Evolutionary conservation across 2,888 invertebrate species (phyloP).

Genomic region (Apodemia zela): DNA sequence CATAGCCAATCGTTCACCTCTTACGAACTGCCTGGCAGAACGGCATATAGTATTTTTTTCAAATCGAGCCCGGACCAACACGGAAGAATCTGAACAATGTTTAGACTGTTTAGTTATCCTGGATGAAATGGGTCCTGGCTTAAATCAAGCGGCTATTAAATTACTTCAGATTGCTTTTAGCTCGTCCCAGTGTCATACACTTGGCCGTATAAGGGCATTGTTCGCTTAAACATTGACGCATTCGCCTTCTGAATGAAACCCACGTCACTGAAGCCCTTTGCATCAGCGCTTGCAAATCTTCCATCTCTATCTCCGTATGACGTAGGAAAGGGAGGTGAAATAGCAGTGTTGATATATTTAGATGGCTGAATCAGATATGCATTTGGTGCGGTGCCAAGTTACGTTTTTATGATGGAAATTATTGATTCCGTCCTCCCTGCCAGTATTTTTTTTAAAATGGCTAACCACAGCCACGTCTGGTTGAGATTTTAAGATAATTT

Average conservation of each 20-base stretch:
- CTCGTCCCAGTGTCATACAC: not conserved
- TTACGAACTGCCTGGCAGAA: too few relatives aligned
- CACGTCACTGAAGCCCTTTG: slow-evolving; percentile 4
- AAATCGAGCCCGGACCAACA: too few relatives aligned
- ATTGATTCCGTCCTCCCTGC: slow-evolving; percentile 29
- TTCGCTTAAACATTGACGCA: slow-evolving; percentile 5
- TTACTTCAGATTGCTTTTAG: not conserved
- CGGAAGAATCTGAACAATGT: too few relatives aligned
- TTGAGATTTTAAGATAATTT: not conserved
- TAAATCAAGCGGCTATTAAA: not conserved
- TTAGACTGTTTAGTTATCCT: too few relatives aligned
- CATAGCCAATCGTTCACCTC: too few relatives aligned
- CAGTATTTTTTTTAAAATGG: not conserved
- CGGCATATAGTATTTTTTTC: too few relatives aligned
- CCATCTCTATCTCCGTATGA: not conserved
- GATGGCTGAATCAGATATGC: slow-evolving; percentile 43
- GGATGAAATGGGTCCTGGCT: too few relatives aligned
- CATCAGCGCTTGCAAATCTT: not conserved
- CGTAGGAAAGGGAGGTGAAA: slow-evolving; percentile 5
- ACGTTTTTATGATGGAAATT: slow-evolving; percentile 29
- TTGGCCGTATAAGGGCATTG: slow-evolving; percentile 7
- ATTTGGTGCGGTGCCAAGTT: slow-evolving; percentile 36
- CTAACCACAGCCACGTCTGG: not conserved
- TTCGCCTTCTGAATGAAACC: slow-evolving; percentile 4
- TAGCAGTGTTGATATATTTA: slow-evolving; percentile 33